phyloP scores from a whole-genome alignment of 2,888 invertebrate species.

The Blastobasis adustella region DNA sequence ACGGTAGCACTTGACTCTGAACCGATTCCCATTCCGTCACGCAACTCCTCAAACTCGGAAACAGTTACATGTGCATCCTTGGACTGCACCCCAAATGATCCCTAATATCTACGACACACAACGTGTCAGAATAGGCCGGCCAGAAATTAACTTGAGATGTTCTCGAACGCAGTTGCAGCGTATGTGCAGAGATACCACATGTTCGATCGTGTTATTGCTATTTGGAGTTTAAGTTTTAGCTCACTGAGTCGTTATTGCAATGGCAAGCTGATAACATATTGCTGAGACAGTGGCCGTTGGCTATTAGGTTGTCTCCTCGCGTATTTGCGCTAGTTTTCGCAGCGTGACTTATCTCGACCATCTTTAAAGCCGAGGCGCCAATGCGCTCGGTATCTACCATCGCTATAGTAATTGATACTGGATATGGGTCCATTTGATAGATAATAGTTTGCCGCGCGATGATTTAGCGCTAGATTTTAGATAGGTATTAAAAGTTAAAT shows the following conservation, averaged over 20 bases:
- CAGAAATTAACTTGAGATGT: slow-evolving; percentile 22
- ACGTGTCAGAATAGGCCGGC: too few species aligned
- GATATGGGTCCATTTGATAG: slow-evolving; percentile 34
- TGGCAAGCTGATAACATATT: slow-evolving; percentile 12
- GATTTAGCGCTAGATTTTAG: slow-evolving; percentile 1
- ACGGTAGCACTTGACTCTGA: slow-evolving; percentile 39
- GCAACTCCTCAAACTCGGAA: slow-evolving; percentile 12
- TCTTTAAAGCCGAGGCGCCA: slow-evolving; percentile 12
- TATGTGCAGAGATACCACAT: slow-evolving; percentile 29
- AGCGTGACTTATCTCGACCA: slow-evolving; percentile 52
- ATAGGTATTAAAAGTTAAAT: not conserved
- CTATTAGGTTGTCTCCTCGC: slow-evolving; percentile 36
- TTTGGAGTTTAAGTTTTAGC: slow-evolving; percentile 32
- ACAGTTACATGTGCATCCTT: not conserved
- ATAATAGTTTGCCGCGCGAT: slow-evolving; percentile 18
- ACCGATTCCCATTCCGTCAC: slow-evolving; percentile 41
- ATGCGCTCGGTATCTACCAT: slow-evolving; percentile 29
- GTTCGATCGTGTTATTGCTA: slow-evolving; percentile 23
- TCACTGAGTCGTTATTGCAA: slow-evolving; percentile 39
- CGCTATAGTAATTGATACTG: slow-evolving; percentile 39
- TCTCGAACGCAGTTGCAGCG: slow-evolving; percentile 18
- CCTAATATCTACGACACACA: too few species aligned
- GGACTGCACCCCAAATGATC: too few species aligned
- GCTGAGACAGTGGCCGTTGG: slow-evolving; percentile 24
- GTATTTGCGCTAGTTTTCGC: slow-evolving; percentile 48